These are phyloP conservation scores for Torymus auratus DNA, from an alignment of 2,888 invertebrate genomes.

Conservation along the genomic window DNA sequence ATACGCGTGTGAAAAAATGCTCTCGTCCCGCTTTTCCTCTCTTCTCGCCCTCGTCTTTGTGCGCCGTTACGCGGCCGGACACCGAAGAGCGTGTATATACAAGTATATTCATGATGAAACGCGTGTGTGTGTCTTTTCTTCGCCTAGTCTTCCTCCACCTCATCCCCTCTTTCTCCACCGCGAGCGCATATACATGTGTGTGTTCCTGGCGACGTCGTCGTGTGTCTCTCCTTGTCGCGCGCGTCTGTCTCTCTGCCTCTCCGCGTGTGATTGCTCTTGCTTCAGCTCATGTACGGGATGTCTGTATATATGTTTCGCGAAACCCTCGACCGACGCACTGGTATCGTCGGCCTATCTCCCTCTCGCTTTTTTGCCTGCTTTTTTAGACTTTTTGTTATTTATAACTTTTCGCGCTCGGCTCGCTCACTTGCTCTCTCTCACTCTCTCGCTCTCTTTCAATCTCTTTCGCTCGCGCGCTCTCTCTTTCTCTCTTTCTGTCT, in stretches of 20 bases:
- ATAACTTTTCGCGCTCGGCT: constrained; percentile 54
- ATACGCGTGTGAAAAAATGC: constrained; percentile 27
- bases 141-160: constrained; percentile 5
- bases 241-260: neutral
- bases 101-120: constrained; percentile 68
- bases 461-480: too few relatives aligned
- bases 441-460: too few relatives aligned
- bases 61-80: constrained; percentile 72
- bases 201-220: too few relatives aligned
- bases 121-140: constrained; percentile 43
- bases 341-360: constrained; percentile 58
- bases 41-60: constrained; percentile 64
- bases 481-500: too few relatives aligned
- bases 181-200: constrained; percentile 15
- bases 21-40: constrained; percentile 62
- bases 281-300: neutral
- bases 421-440: constrained; percentile 3
- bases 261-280: constrained; percentile 48
- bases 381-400: constrained; percentile 45
- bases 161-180: constrained; percentile 40
- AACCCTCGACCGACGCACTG: constrained; percentile 58
- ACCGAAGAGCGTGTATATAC: constrained; percentile 74
- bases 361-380: constrained; percentile 26
- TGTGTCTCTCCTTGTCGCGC: too few relatives aligned
- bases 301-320: constrained; percentile 42